Percentiles rank a stretch among this genome's conserved stretches.
Conservation (phyloP, 1,140 invertebrate genomes). For the Sycophila sp. region DNA sequence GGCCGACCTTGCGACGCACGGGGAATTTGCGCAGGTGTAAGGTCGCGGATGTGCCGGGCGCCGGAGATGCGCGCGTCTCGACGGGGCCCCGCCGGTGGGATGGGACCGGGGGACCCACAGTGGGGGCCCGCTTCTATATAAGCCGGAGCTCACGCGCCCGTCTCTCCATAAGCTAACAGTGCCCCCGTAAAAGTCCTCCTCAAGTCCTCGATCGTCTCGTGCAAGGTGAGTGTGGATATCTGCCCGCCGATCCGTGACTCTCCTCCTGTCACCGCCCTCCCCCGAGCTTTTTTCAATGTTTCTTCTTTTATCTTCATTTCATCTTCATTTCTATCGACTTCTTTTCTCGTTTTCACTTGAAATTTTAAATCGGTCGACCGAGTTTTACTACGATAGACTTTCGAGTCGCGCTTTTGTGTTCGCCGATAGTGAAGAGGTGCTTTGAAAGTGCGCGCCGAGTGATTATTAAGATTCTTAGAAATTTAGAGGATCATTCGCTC, state of each 20-base stretch:
- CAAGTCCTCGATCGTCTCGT: constrained; percentile 42
- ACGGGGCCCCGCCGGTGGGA: constrained; percentile 3
- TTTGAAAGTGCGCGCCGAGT: too few relatives aligned
- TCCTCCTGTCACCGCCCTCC: too few relatives aligned
- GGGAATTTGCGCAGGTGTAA: neutral
- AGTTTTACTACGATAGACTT: too few relatives aligned
- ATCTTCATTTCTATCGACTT: neutral
- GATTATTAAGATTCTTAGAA: too few relatives aligned
- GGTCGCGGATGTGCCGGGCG: neutral
- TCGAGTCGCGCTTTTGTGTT: too few relatives aligned
- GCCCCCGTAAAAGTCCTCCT: constrained; percentile 49
- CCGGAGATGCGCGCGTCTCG: neutral
- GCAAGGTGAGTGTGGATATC: constrained; percentile 58
- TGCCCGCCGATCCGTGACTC: neutral
- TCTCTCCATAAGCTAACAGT: constrained; percentile 63
- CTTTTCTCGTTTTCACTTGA: neutral
- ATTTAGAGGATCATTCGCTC: too few relatives aligned
- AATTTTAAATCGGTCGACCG: neutral
- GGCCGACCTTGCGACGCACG: too few relatives aligned
- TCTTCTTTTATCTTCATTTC: neutral
- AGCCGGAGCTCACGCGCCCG: constrained; percentile 55
- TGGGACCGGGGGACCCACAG: constrained; percentile 33
- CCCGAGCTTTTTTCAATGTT: neutral
- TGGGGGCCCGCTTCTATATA: constrained; percentile 64
- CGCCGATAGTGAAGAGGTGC: too few relatives aligned